A percentile compares a stretch with the other conserved stretches of the same genome.
Evolutionary conservation across 2,797 vertebrate genomes (phyloP).

Genomic region (Gambusia yucatana): DNA sequence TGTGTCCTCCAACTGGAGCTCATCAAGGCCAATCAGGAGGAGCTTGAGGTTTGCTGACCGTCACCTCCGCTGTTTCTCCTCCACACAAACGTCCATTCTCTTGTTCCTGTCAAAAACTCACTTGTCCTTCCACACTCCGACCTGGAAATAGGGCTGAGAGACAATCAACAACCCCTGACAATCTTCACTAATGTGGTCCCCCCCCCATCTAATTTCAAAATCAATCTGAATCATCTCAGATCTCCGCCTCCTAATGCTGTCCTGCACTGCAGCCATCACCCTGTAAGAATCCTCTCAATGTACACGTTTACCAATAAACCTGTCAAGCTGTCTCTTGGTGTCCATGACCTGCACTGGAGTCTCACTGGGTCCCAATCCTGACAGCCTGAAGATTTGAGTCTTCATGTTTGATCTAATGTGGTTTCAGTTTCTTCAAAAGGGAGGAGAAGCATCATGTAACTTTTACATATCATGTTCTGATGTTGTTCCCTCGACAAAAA

Average conservation of each 20-base stretch:
- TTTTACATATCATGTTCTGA: too few species aligned
- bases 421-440: not conserved
- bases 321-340: not conserved
- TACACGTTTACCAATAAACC: not conserved
- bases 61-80: not conserved
- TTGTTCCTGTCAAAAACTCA: not conserved
- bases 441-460: too few species aligned
- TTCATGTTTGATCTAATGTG: too few species aligned
- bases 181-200: not conserved
- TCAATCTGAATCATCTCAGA: not conserved
- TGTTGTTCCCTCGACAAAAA: too few species aligned
- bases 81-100: not conserved
- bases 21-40: not conserved
- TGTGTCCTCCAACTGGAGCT: too few species aligned
- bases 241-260: not conserved
- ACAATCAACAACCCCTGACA: not conserved
- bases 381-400: not conserved
- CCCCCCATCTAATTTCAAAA: not conserved
- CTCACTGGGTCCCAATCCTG: not conserved
- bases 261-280: not conserved
- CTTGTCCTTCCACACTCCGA: not conserved
- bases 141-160: not conserved
- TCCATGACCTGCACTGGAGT: not conserved
- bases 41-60: not conserved
- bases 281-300: not conserved